Evolutionary conservation across 2,113 vertebrate genomes (phyloP), one percentile per base, ranked within the genome.

Genomic region (Emydura subglobosa): DNA sequence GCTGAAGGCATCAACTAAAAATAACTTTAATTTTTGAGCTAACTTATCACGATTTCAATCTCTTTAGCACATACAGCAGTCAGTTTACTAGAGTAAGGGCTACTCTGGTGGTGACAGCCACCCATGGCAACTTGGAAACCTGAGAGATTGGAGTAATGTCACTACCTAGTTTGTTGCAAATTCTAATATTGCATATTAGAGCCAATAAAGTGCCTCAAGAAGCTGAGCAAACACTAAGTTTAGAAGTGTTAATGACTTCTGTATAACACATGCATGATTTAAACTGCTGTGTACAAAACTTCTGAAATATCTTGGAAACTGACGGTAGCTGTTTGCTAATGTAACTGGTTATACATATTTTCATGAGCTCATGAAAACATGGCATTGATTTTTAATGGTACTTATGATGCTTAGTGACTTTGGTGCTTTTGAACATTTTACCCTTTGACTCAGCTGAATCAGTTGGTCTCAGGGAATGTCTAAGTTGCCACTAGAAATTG

Each of bases 341-440:
- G 79, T 55, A 59, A 78, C 31, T 5, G 47, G 3, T 0, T 68
- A 51, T 12, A 6, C 0, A 0, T 57, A 16, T 0, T 86, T 84
- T 79, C 44, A 34, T 17, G 39, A 74, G 2, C 49, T 83, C 49
- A 86, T 34, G n/a, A 11, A 83, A 27, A 74, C 27, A 4, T 91
- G 47, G 68, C 51, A 16, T 85, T 79, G 39, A 53, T 25, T 87
- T 87, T 76, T 0, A 2, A 0, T 51, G 7, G 4, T 61, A 1
- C 10, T 25, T 21, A 29, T 19, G 14, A 21, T 92, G 1, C 13
- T 34, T 24, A 59, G n/a, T 78, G 89, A 76, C 44, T 22, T 49
- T 3, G n/a, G 19, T 76, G 55, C 27, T 84, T 86, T 84, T 34
- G 31, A 55, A 51, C 83, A 31, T 10, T 87, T 81, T 82, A 82